A percentile compares a stretch with the other conserved stretches of the same genome.
phyloP scores from a whole-genome alignment of 2,797 vertebrate genomes.

The Sebastolobus altivelis region DNA sequence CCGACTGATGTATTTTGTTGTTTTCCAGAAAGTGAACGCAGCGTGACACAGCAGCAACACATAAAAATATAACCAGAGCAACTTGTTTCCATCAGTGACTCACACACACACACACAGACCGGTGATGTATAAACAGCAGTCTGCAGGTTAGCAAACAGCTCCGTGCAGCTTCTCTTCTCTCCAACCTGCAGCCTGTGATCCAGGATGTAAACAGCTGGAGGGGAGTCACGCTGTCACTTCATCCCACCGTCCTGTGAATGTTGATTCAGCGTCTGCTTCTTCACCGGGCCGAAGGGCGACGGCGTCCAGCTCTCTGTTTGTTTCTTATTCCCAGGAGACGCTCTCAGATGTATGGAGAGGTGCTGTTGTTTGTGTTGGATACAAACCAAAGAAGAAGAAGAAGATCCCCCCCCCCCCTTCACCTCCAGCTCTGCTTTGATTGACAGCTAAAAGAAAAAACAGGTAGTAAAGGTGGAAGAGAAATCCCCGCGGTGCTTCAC shows the following conservation, averaged over 20 bases:
- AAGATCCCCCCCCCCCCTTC: neutral
- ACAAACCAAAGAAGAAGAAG: slow-evolving; percentile 36
- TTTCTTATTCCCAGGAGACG: slow-evolving; percentile 27
- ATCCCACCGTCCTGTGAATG: slow-evolving; percentile 19
- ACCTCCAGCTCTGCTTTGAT: slow-evolving; percentile 50
- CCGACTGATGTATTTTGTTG: neutral
- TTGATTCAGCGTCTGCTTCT: slow-evolving; percentile 27
- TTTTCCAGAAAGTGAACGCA: neutral
- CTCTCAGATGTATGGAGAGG: slow-evolving; percentile 36
- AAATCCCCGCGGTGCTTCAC: slow-evolving; percentile 60
- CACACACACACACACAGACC: neutral
- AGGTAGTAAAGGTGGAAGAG: slow-evolving; percentile 31
- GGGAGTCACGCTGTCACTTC: slow-evolving; percentile 1
- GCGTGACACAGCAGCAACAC: neutral
- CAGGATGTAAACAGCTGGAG: slow-evolving; percentile 56
- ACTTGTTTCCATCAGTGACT: slow-evolving; percentile 18
- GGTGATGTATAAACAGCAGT: slow-evolving; percentile 33
- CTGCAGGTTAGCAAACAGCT: slow-evolving; percentile 34
- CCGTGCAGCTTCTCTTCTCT: neutral
- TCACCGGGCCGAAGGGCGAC: slow-evolving; percentile 20
- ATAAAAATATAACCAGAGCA: neutral
- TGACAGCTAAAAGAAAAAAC: slow-evolving; percentile 58
- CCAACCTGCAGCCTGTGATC: slow-evolving; percentile 27
- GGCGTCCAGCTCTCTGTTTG: neutral
- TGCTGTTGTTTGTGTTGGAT: slow-evolving; percentile 51